A percentile compares a stretch with the other conserved stretches of the same genome.
Evolutionary conservation across 1,140 invertebrate genomes (phyloP).

Genomic region (Zaprionus ornatus): DNA sequence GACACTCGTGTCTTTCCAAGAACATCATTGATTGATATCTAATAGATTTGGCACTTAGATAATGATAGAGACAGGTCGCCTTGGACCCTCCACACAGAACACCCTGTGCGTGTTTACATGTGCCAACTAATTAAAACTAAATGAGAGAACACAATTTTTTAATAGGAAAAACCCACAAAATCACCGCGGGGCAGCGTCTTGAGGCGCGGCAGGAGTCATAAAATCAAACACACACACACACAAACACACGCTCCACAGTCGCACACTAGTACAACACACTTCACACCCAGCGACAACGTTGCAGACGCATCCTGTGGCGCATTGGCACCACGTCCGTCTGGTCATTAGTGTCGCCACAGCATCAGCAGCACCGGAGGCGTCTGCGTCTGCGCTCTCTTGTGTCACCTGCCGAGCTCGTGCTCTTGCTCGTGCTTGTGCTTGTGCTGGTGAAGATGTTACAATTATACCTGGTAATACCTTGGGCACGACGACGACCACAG

Average conservation of each 20-base stretch:
- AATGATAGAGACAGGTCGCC: neutral
- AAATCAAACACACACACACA: constrained; percentile 39
- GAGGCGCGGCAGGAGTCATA: constrained; percentile 61
- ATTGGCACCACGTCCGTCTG: constrained; percentile 63
- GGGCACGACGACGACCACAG: constrained; percentile 62
- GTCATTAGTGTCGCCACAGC: constrained; percentile 66
- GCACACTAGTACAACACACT: constrained; percentile 17
- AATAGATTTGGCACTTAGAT: constrained; percentile 1
- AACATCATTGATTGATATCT: constrained; percentile 11
- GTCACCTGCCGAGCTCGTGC: constrained; percentile 66
- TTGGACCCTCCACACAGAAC: neutral
- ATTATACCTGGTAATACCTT: constrained; percentile 67
- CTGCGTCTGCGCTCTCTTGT: constrained; percentile 35
- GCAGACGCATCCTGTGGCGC: constrained; percentile 78
- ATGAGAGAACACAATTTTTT: constrained; percentile 53
- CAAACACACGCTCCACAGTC: constrained; percentile 26
- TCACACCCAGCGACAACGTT: constrained; percentile 40
- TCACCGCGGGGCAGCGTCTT: constrained; percentile 55
- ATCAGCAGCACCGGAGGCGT: constrained; percentile 51
- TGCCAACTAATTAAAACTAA: constrained; percentile 69
- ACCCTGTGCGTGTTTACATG: constrained; percentile 22
- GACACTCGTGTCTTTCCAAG: constrained; percentile 48
- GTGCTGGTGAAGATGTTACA: constrained; percentile 59
- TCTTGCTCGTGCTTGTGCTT: constrained; percentile 30
- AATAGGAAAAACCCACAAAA: constrained; percentile 74